Evolutionary conservation across 2,888 invertebrate genomes (phyloP), one percentile per base, ranked within the genome.

Genomic region (Camponotus fellah): DNA sequence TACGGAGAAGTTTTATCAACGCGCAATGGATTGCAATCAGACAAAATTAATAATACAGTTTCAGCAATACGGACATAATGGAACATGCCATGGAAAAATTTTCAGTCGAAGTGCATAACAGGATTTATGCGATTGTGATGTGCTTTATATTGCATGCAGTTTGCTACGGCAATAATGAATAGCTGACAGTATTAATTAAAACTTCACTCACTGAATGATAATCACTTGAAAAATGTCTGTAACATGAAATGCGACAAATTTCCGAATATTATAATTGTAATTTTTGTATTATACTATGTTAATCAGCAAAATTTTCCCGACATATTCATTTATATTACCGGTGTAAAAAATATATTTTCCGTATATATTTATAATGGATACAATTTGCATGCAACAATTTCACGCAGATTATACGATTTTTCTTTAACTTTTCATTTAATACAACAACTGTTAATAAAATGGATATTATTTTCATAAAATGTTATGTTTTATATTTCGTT

Each of bases 1-100:
- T 34, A n/a, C 14, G 9, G 14, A 26, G 46, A 46, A 37, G 26
- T 34, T 74, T 14, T 26, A 74, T 74, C 17, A 37, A 74, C 46
- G 17, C 17, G 46, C n/a, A 12, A 74, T 37, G 60, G 26, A 60
- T 74, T 21, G 21, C 32, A 56, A 8, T 58, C 9, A 43, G 17
- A 79, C 53, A 43, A n/a, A 53, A 84, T 83, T 84, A 83, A 84
- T 84, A 84, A 84, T 84, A 34, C 71, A 83, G 37, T 80, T 83
- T 71, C 17, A 71, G 74, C 68, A 75, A 74, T 72, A 10, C 46
- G 46, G 9, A 62, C 17, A 12, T n/a, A n/a, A n/a, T 43, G 40
- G 32, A 77, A 32, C 12, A 46, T 60, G 46, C 56, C 49, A 26
- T 53, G 34, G 14, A 77, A 79, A 79, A 80, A 46, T 60, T 60